Evolutionary conservation across 2,888 invertebrate genomes (phyloP), one percentile per base, ranked within the genome.

Genomic region (Hypselothyrea guttata): DNA sequence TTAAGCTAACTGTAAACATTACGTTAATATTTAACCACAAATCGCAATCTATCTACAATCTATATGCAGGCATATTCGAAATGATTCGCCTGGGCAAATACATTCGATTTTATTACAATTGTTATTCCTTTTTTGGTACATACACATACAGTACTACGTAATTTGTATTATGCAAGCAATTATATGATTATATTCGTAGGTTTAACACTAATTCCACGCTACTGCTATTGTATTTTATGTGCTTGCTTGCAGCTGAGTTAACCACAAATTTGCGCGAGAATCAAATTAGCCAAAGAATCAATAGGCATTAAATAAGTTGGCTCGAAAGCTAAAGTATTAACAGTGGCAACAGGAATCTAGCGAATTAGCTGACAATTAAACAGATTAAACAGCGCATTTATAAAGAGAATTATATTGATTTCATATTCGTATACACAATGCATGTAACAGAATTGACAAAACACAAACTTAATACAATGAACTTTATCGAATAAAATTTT

Each of bases 401-500:
- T 44, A 61, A 61, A 44, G 11, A 44, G 15, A 44, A 42, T 34
- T 38, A 31, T 31, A 31, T 49, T 56, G 41, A 30, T 22, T 9
- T 8, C n/a, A 37, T 44, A 58, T 58, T 28, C 31, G 34, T 46
- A 30, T 13, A 42, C 7, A 37, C 15, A 55, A 31, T 35, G 4
- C 12, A 42, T 8, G 3, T 11, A 41, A 34, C 47, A 48, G 30
- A 45, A 48, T 49, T 44, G 48, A 48, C 15, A 30, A 58, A 30
- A 61, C 28, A 62, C 44, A 54, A 72, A 71, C 53, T 47, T 72
- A 75, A 77, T 84, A 82, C 84, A 78, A 84, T 78, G 78, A 78
- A 78, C 79, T 82, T 78, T 84, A 81, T 83, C 84, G 77, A 85
- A 81, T 81, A 85, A 84, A 81, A 85, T 65, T 81, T 85, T 79